These are phyloP conservation scores for Malurus leucopterus DNA, from an alignment of 2,797 vertebrate species.

Conservation along the genomic window DNA sequence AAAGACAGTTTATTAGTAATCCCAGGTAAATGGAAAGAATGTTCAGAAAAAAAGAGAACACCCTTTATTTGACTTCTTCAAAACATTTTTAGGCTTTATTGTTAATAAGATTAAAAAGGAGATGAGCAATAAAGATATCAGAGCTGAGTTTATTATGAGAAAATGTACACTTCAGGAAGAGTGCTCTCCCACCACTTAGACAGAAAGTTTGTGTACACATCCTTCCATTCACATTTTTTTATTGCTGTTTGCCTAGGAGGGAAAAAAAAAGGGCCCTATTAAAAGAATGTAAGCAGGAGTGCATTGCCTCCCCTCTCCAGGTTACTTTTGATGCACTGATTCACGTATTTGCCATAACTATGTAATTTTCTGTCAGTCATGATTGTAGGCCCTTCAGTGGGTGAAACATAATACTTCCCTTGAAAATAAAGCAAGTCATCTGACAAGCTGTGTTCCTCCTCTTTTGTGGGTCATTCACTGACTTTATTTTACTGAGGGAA, in stretches of 20 bases:
- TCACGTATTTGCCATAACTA: slow-evolving; percentile 16
- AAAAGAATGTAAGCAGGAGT: slow-evolving; percentile 66
- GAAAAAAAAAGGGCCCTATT: slow-evolving; percentile 6
- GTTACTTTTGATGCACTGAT: slow-evolving; percentile 30
- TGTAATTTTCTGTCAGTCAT: slow-evolving; percentile 53
- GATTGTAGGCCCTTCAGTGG: slow-evolving; percentile 37
- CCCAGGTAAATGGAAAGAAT: slow-evolving; percentile 60
- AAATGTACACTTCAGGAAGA: slow-evolving; percentile 70
- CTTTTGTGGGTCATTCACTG: slow-evolving; percentile 62
- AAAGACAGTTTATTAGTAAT: slow-evolving; percentile 49
- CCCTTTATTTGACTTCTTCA: slow-evolving; percentile 65
- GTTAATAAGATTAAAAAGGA: slow-evolving; percentile 77
- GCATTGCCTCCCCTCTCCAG: slow-evolving; percentile 39
- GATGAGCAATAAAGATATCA: slow-evolving; percentile 79
- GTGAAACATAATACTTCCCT: slow-evolving; percentile 63
- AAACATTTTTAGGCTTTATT: slow-evolving; percentile 69
- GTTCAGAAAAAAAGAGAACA: slow-evolving; percentile 52
- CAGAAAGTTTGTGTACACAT: slow-evolving; percentile 73
- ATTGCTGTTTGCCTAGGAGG: slow-evolving; percentile 73
- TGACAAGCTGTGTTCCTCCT: slow-evolving; percentile 58
- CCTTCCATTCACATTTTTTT: slow-evolving; percentile 76
- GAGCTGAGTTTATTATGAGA: slow-evolving; percentile 72
- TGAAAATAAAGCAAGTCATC: slow-evolving; percentile 64
- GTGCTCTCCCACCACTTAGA: slow-evolving; percentile 72
- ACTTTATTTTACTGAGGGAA: slow-evolving; percentile 67